phyloP scores from a whole-genome alignment of 2,888 invertebrate species.

The Tholera decimalis region DNA sequence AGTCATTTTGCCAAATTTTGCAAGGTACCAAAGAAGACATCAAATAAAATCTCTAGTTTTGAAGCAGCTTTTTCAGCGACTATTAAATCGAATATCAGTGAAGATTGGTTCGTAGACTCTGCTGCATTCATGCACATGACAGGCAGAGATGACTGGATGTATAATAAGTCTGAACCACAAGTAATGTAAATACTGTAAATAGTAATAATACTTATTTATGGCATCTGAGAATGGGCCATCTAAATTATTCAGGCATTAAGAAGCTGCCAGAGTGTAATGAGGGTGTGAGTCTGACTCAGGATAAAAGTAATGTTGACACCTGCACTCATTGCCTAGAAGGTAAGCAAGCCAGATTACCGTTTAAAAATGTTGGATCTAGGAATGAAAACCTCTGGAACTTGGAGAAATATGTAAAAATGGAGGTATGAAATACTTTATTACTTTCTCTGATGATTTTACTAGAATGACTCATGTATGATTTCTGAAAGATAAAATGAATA shows the following conservation, averaged over 20 bases:
- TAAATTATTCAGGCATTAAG: no score
- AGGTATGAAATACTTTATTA: no score
- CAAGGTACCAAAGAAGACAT: neutral
- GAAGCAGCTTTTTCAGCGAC: slow-evolving; percentile 7
- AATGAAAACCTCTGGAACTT: no score
- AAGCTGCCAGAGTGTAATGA: no score
- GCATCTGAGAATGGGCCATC: no score
- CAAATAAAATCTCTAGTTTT: slow-evolving; percentile 7
- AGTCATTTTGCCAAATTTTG: neutral
- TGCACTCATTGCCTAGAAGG: neutral
- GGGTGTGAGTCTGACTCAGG: neutral
- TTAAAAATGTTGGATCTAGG: no score
- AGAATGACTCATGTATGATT: no score
- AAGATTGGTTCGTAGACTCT: neutral
- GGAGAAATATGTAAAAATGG: no score
- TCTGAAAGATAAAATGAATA: neutral
- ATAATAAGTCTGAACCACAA: neutral
- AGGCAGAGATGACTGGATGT: neutral
- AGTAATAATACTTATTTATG: no score
- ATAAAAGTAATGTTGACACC: neutral
- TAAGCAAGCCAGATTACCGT: no score
- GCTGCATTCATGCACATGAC: neutral
- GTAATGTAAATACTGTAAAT: neutral
- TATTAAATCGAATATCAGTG: neutral
- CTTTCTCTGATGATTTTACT: no score